phyloP scores from a whole-genome alignment of 2,888 invertebrate species.

The Vanessa cardui region DNA sequence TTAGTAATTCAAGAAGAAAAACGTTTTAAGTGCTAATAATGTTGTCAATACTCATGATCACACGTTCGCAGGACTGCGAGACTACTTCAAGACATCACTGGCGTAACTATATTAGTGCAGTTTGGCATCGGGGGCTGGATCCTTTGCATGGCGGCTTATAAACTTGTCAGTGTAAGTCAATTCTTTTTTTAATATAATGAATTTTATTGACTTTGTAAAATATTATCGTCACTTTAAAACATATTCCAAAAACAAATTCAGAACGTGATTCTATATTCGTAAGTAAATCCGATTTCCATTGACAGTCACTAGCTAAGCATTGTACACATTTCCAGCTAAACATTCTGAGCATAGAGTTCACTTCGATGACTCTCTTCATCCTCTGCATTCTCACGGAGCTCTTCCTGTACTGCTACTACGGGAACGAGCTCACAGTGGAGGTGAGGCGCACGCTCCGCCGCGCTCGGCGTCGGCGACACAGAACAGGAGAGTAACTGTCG shows the following conservation, averaged over 20 bases:
- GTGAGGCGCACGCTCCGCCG: slow-evolving; percentile 49
- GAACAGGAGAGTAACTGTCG: neutral
- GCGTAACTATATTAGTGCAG: slow-evolving; percentile 65
- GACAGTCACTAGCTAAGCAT: neutral
- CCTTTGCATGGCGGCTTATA: slow-evolving; percentile 74
- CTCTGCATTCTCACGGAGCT: slow-evolving; percentile 80
- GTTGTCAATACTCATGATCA: neutral
- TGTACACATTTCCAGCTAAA: slow-evolving; percentile 53
- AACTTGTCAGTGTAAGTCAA: slow-evolving; percentile 65
- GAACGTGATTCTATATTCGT: too few relatives aligned
- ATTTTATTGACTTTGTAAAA: neutral
- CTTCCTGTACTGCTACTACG: slow-evolving; percentile 82
- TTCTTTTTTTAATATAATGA: neutral
- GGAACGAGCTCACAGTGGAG: slow-evolving; percentile 81
- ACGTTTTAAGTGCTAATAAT: neutral
- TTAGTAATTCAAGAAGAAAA: slow-evolving; percentile 41
- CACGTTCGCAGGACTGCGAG: slow-evolving; percentile 49
- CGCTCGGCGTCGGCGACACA: too few relatives aligned
- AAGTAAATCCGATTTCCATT: too few relatives aligned
- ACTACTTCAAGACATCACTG: slow-evolving; percentile 65
- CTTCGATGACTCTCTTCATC: slow-evolving; percentile 79
- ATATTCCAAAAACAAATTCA: too few relatives aligned
- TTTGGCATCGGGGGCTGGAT: slow-evolving; percentile 75
- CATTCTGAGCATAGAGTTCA: slow-evolving; percentile 70
- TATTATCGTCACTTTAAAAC: neutral